Base-by-base conservation (phyloP, 1,140 invertebrate genomes). In the Vanessa tameamea region DNA sequence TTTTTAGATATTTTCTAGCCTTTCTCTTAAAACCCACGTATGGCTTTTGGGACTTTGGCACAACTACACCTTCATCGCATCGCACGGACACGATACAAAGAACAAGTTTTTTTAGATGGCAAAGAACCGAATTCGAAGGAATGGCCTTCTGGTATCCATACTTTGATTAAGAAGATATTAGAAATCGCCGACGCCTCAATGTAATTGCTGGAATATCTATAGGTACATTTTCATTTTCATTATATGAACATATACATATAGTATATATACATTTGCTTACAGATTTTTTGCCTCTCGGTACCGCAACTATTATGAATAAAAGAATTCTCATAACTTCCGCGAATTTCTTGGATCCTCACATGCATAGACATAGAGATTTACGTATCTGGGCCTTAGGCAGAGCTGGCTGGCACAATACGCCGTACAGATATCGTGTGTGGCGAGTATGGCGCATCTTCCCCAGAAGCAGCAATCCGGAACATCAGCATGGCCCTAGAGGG, bases 381-480 rank as follows among this genome's bases (percentile, higher is more conserved):
- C 75, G 87, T 0, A 77, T 90, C 6, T 90, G 88, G 88, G 74
- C 76, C 0, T 69, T 87, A 5, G 88, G 88, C 6, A 74, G 82
- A 71, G 47, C 1, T 7, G 85, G 87, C 0, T 0, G 15, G 0
- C 51, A 80, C 31, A 78, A 69, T 6, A 84, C 84, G 3, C 87
- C 87, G 1, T 88, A 81, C 65, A 82, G 88, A 26, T 90, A 88
- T 51, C 77, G 88, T 23, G 84, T 87, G 1, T 86, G 81, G 81
- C 63, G 83, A 16, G 68, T 86, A 6, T 76, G 80, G 72, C 76
- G 88, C 20, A 0, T 90, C 0, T 78, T 87, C 12, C 86, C 87
- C 0, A 74, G 73, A 16, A 89, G 87, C 51, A 20, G 63, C 12
- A 89, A 87, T 37, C 84, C 84, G 0, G 85, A 90, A 77, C 86